Evolutionary conservation across 2,888 invertebrate genomes (phyloP).

Genomic region (Thera obeliscata): DNA sequence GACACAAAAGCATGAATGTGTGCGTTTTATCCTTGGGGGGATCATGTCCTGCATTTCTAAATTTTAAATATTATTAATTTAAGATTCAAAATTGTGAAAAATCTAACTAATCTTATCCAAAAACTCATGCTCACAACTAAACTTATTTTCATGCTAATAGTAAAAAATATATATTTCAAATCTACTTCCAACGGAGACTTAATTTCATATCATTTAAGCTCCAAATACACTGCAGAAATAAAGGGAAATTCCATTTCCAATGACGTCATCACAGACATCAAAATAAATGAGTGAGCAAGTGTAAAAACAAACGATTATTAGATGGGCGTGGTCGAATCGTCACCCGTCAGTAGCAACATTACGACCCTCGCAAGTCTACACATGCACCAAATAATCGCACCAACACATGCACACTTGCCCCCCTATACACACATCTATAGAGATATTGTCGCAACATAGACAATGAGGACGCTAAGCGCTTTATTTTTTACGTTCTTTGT

Average conservation of each 20-base stretch:
- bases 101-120: no score
- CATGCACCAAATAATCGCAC: constrained; percentile 47
- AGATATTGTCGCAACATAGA: constrained; percentile 62
- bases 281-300: constrained; percentile 48
- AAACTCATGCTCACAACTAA: no score
- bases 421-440: constrained; percentile 55
- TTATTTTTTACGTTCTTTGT: constrained; percentile 77
- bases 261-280: constrained; percentile 19
- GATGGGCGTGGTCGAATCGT: constrained; percentile 71
- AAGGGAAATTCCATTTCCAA: not conserved
- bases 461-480: constrained; percentile 75
- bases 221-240: not conserved
- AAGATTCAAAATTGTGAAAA: no score
- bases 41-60: constrained; percentile 43
- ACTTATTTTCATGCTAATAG: no score
- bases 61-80: constrained; percentile 1
- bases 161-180: no score
- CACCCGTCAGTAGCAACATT: constrained; percentile 65
- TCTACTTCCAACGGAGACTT: not conserved
- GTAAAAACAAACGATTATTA: constrained; percentile 71
- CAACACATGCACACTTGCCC: constrained; percentile 58
- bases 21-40: constrained; percentile 49
- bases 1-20: constrained; percentile 60
- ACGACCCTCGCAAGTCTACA: constrained; percentile 57
- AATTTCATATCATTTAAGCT: no score